Conservation (phyloP, 2,113 vertebrate genomes). For the Cephalopholis sonnerati region DNA sequence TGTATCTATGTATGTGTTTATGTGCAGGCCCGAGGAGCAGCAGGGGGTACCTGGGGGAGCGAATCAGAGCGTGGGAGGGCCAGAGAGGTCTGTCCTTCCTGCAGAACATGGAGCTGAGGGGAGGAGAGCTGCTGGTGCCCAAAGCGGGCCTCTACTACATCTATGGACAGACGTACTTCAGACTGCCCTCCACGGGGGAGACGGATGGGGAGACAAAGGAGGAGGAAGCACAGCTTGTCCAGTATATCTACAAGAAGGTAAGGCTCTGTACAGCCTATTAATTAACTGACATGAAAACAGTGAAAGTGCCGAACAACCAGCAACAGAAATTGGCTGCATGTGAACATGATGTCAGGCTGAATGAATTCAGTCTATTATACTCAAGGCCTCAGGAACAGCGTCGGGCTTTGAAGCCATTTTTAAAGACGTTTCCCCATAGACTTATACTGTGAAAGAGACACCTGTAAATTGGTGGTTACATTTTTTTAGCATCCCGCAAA, state of each 20-base stretch:
- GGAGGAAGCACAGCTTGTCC: constrained; percentile 88
- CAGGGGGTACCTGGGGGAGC: constrained; percentile 83
- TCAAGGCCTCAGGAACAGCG: no score
- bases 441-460: no score
- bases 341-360: background rate
- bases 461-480: no score
- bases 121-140: constrained; percentile 89
- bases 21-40: constrained; percentile 71
- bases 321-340: no score
- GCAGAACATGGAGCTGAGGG: constrained; percentile 87
- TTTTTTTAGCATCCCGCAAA: no score
- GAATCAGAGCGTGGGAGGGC: constrained; percentile 89
- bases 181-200: constrained; percentile 79
- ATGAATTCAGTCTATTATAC: background rate
- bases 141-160: constrained; percentile 90
- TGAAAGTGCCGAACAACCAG: no score
- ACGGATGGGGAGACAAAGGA: constrained; percentile 52
- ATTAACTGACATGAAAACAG: no score
- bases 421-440: no score
- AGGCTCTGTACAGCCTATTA: background rate
- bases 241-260: constrained; percentile 94
- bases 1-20: background rate
- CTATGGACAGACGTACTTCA: constrained; percentile 93
- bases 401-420: no score
- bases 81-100: constrained; percentile 88